phyloP scores from a whole-genome alignment of 2,113 vertebrate species.

The Crotalus tigris region DNA sequence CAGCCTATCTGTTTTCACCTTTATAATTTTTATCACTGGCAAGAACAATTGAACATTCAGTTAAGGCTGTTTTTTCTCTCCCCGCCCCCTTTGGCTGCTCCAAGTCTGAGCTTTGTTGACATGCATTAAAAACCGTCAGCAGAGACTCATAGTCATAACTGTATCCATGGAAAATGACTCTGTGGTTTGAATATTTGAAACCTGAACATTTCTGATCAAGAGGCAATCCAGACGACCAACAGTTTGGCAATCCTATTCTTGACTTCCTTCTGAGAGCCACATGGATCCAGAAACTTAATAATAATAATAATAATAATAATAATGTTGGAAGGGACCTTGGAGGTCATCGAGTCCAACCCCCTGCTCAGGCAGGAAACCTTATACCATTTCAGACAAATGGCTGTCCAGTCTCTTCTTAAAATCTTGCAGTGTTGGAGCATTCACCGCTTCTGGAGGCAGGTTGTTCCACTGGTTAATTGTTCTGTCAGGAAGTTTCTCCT shows the following conservation, averaged over 20 bases:
- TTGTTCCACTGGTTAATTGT: no score
- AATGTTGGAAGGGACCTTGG: no score
- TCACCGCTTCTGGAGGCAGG: no score
- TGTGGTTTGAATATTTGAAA: not conserved
- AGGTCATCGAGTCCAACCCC: no score
- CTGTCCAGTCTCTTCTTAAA: no score
- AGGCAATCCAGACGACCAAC: not conserved
- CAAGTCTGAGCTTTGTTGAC: not conserved
- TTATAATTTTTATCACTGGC: not conserved
- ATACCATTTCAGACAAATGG: no score
- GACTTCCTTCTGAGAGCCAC: not conserved
- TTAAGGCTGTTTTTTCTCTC: not conserved
- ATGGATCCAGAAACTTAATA: not conserved
- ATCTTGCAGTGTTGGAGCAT: no score
- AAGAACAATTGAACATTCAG: not conserved
- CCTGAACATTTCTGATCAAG: not conserved
- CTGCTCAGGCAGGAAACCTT: no score
- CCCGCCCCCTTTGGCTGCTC: not conserved
- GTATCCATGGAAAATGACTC: not conserved
- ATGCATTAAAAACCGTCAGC: not conserved
- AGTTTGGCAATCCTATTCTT: not conserved
- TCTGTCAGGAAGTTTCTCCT: no score
- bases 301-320: no score
- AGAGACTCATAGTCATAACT: not conserved
- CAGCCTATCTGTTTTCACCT: not conserved